phyloP scores from a whole-genome alignment of 2,888 invertebrate species.

The Amphipyra tragopoginis region DNA sequence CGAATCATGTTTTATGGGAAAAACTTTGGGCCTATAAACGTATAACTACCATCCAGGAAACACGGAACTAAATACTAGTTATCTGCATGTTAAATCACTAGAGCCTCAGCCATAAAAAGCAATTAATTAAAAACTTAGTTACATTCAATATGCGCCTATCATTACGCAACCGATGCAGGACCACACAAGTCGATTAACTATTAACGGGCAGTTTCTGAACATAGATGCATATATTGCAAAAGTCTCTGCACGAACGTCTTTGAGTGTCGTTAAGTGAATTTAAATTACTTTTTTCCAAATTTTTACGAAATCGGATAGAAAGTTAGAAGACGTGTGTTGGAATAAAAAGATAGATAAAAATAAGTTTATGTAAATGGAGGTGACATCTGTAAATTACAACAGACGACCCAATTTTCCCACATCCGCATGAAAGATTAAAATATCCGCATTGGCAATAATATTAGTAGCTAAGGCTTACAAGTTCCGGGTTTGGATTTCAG shows the following conservation, averaged over 20 bases:
- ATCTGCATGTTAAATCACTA: too few relatives aligned
- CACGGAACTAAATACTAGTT: too few relatives aligned
- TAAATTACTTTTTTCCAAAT: constrained; percentile 1
- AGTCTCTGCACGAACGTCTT: background rate
- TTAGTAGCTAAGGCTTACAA: too few relatives aligned
- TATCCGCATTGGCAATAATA: too few relatives aligned
- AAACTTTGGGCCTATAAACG: too few relatives aligned
- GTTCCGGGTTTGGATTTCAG: too few relatives aligned
- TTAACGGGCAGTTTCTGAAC: constrained; percentile 15
- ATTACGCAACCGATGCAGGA: constrained; percentile 33
- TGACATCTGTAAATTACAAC: background rate
- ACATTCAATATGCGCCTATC: constrained; percentile 11
- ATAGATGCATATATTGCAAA: constrained; percentile 12
- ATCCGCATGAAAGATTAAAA: background rate
- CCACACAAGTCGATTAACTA: constrained; percentile 31
- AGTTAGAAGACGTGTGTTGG: constrained; percentile 7
- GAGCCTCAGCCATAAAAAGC: background rate
- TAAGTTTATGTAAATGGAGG: background rate
- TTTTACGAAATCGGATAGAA: constrained; percentile 21
- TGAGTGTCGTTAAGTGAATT: background rate
- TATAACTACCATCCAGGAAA: too few relatives aligned
- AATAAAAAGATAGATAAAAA: constrained; percentile 7
- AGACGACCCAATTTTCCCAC: background rate
- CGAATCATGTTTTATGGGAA: too few relatives aligned
- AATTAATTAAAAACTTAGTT: constrained; percentile 38